A percentile compares a stretch with the other conserved stretches of the same genome.
Evolutionary conservation across 2,113 vertebrate species (phyloP).

Genomic region (Archilochus colubris): DNA sequence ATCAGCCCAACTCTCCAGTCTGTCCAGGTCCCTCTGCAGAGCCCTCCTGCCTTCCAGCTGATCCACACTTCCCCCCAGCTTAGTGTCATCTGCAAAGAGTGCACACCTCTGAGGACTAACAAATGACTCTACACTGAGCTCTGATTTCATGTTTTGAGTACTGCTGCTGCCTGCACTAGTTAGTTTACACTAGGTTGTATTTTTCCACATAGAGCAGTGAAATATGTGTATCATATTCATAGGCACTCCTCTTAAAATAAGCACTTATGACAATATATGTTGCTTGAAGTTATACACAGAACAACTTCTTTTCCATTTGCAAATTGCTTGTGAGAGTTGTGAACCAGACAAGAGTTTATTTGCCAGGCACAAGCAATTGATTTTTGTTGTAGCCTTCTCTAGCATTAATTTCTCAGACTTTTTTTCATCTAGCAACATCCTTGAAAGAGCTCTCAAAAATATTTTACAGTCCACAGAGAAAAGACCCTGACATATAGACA

Average conservation of each 20-base stretch:
- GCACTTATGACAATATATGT: background rate
- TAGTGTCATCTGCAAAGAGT: background rate
- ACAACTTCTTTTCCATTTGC: background rate
- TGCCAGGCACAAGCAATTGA: background rate
- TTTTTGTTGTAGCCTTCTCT: background rate
- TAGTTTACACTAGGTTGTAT: background rate
- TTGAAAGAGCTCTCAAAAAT: background rate
- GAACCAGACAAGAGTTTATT: background rate
- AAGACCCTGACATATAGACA: slow-evolving; percentile 9
- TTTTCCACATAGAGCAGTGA: background rate
- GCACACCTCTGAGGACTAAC: background rate
- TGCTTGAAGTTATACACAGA: background rate
- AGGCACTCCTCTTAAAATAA: background rate
- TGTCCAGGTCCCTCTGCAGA: too few relatives aligned
- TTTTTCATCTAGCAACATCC: background rate
- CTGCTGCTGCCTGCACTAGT: background rate
- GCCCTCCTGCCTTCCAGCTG: too few relatives aligned
- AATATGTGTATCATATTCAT: background rate
- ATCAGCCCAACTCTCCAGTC: too few relatives aligned
- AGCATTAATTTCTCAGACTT: background rate
- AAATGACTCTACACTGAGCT: background rate
- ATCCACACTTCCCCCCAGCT: too few relatives aligned
- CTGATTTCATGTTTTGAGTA: background rate
- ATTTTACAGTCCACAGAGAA: background rate
- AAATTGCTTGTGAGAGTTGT: background rate